A percentile compares a stretch with the other conserved stretches of the same genome.
These are phyloP conservation scores for Heliothis subflexa DNA, from an alignment of 1,140 invertebrate species.

Conservation along the genomic window DNA sequence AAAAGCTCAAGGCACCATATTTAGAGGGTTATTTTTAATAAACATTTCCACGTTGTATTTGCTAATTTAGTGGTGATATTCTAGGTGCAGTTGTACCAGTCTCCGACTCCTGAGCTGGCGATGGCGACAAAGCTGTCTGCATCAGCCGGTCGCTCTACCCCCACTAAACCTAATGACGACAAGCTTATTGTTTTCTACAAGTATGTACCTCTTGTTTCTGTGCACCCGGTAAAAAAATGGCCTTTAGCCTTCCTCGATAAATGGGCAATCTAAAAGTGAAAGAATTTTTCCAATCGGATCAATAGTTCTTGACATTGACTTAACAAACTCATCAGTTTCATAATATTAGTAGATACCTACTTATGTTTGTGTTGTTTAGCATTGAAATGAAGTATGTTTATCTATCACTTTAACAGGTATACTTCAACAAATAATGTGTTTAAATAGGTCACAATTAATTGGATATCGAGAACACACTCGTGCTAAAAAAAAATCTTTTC, in stretches of 20 bases:
- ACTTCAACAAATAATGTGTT: too few relatives aligned
- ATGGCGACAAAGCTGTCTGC: conserved; percentile 90
- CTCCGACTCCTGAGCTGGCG: conserved; percentile 91
- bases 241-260: background rate
- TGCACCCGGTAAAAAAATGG: background rate
- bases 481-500: too few relatives aligned
- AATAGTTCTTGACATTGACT: too few relatives aligned
- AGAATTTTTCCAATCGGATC: too few relatives aligned
- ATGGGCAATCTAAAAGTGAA: conserved; percentile 34
- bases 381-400: too few relatives aligned
- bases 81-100: conserved; percentile 93
- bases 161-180: conserved; percentile 89
- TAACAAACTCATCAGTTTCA: too few relatives aligned
- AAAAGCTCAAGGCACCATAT: background rate
- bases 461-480: too few relatives aligned
- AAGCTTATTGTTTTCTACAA: conserved; percentile 95
- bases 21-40: background rate
- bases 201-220: conserved; percentile 78
- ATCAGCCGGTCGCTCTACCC: conserved; percentile 87
- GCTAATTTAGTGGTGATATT: conserved; percentile 57
- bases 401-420: too few relatives aligned
- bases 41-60: background rate
- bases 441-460: too few relatives aligned
- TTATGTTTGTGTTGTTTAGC: too few relatives aligned
- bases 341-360: too few relatives aligned